Conservation (phyloP, 1,140 invertebrate genomes). For the Aphidius ervi region DNA sequence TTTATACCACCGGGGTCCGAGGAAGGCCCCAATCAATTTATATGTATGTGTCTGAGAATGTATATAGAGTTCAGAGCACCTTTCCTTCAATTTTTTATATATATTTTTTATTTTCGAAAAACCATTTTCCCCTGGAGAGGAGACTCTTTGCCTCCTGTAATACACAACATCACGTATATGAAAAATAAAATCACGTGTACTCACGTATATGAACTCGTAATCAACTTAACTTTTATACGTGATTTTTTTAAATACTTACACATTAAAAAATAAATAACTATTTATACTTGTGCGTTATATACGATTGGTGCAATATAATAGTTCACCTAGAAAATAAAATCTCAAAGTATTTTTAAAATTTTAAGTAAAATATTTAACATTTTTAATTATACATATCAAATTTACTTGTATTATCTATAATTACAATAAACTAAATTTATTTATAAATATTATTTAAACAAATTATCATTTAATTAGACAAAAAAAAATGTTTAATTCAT, state of each 20-base stretch:
- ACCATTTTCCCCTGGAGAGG: neutral
- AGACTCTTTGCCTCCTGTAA: too few relatives aligned
- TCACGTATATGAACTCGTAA: neutral
- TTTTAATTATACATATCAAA: too few relatives aligned
- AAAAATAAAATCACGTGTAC: constrained; percentile 2
- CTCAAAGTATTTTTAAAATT: too few relatives aligned
- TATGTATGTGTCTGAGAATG: constrained; percentile 8
- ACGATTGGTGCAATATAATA: neutral
- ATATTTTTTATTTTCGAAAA: constrained; percentile 7
- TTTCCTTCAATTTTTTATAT: constrained; percentile 20
- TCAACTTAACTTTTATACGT: too few relatives aligned
- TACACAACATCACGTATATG: constrained; percentile 6
- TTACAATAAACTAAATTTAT: too few relatives aligned
- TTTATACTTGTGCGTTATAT: neutral
- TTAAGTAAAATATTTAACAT: too few relatives aligned
- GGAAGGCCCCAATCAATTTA: constrained; percentile 4
- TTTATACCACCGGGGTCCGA: constrained; percentile 19
- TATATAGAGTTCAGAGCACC: constrained; percentile 14
- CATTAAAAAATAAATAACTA: neutral
- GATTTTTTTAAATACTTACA: too few relatives aligned
- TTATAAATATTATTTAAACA: too few relatives aligned
- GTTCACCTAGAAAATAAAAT: neutral
- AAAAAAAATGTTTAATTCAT: too few relatives aligned
- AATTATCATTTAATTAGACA: too few relatives aligned
- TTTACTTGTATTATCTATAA: too few relatives aligned